Evolutionary conservation across 2,888 invertebrate genomes (phyloP).

Genomic region (Agrilus cyanescens): DNA sequence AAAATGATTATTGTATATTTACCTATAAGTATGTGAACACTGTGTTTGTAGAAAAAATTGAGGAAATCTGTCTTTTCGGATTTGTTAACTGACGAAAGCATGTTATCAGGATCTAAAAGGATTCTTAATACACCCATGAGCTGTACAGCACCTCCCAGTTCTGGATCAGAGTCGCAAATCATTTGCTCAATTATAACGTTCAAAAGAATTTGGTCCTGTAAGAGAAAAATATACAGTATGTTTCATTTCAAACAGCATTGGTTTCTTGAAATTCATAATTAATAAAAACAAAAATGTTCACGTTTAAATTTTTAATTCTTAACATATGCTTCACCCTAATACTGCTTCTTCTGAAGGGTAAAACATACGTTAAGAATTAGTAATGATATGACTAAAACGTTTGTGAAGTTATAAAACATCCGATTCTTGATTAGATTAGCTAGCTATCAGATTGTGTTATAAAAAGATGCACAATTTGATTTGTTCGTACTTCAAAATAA

Average conservation of each 20-base stretch:
- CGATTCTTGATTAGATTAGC: too few relatives aligned
- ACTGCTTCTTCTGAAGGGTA: too few relatives aligned
- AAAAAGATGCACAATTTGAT: too few relatives aligned
- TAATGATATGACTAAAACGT: too few relatives aligned
- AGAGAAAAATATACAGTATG: constrained; percentile 14
- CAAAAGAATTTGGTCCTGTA: constrained; percentile 83
- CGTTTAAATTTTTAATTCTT: too few relatives aligned
- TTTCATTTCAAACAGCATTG: neutral
- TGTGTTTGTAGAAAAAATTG: constrained; percentile 96
- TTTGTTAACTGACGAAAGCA: constrained; percentile 86
- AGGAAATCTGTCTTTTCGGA: constrained; percentile 97
- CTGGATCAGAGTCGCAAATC: constrained; percentile 92
- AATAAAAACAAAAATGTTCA: too few relatives aligned
- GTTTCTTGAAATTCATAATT: too few relatives aligned
- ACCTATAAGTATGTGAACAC: constrained; percentile 92
- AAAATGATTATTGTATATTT: constrained; percentile 27
- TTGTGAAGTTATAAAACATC: too few relatives aligned
- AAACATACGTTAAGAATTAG: too few relatives aligned
- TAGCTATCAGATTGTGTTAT: too few relatives aligned
- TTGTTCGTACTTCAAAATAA: too few relatives aligned
- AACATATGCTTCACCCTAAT: too few relatives aligned
- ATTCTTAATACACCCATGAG: constrained; percentile 89
- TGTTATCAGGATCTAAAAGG: constrained; percentile 94
- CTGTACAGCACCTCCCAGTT: constrained; percentile 94
- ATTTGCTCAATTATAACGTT: constrained; percentile 98